Conservation (phyloP, 2,888 invertebrate genomes). For the Strigamia maritima region DNA sequence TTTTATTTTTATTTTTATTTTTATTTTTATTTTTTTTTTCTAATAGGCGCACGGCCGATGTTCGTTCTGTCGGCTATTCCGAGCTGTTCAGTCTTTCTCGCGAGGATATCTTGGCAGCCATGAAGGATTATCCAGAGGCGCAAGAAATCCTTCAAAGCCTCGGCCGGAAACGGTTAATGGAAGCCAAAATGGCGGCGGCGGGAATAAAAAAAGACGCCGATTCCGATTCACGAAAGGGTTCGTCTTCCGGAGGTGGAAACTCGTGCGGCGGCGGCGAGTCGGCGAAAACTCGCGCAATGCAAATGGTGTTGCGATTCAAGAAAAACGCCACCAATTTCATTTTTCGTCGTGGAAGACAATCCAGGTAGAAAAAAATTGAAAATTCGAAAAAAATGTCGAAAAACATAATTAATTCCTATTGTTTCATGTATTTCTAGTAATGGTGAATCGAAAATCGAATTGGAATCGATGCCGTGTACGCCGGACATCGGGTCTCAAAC, state of each 20-base stretch:
- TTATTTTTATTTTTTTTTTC: not conserved
- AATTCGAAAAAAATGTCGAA: no score
- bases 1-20: not conserved
- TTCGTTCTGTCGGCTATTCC: constrained; percentile 91
- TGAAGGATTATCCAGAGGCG: constrained; percentile 96
- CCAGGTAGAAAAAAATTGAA: constrained; percentile 36
- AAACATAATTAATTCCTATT: no score
- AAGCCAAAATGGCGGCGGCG: constrained; percentile 60
- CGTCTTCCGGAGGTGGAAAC: constrained; percentile 13
- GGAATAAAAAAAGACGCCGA: constrained; percentile 40
- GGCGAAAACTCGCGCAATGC: constrained; percentile 39
- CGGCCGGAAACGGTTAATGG: constrained; percentile 80
- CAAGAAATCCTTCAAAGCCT: constrained; percentile 88
- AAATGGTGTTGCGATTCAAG: constrained; percentile 40
- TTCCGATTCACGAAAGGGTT: constrained; percentile 33
- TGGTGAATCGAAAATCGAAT: constrained; percentile 45
- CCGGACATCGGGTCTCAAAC: constrained; percentile 42
- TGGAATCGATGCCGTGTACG: constrained; percentile 44
- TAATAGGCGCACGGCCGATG: constrained; percentile 85
- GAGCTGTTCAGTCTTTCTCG: constrained; percentile 89
- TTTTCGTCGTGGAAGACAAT: constrained; percentile 42
- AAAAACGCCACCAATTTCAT: constrained; percentile 40
- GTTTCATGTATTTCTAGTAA: no score
- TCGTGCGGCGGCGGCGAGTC: constrained; percentile 38
- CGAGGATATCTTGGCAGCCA: constrained; percentile 88